Percentiles rank a stretch among this genome's conserved stretches.
phyloP scores from a whole-genome alignment of 2,113 vertebrate genomes.

The human (Homo sapiens) region DNA sequence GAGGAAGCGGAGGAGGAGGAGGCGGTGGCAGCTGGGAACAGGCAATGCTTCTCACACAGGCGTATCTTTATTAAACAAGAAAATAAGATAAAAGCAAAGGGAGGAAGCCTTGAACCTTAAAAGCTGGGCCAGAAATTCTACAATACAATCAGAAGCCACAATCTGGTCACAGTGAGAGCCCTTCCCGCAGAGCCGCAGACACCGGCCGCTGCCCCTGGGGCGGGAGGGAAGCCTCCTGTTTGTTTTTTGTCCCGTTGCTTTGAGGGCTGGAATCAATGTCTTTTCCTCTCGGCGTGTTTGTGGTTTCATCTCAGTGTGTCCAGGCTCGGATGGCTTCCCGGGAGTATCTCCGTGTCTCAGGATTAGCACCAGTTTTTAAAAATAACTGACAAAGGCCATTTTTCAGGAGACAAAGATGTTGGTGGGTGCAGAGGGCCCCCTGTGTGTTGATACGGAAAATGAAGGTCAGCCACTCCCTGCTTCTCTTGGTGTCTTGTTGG shows the following conservation, averaged over 20 bases:
- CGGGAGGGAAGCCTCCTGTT: neutral
- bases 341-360: neutral
- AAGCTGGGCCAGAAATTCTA: neutral
- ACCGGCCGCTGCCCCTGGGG: neutral
- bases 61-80: neutral
- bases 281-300: neutral
- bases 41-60: neutral
- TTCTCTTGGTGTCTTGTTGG: neutral
- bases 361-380: neutral
- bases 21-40: neutral
- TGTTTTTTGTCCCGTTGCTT: conserved; percentile 22
- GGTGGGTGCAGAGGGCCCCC: neutral
- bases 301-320: neutral
- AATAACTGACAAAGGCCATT: neutral
- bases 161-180: neutral
- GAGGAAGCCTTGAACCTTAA: conserved; percentile 44
- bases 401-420: neutral
- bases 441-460: rapidly evolving
- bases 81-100: conserved; percentile 56
- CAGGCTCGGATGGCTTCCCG: neutral
- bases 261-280: neutral
- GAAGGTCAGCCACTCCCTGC: neutral
- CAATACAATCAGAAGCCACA: neutral
- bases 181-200: rapidly evolving
- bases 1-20: rapidly evolving